Percentiles rank a stretch among this genome's conserved stretches.
Conservation (phyloP, 2,797 vertebrate species). For the Cyprinella venusta region DNA sequence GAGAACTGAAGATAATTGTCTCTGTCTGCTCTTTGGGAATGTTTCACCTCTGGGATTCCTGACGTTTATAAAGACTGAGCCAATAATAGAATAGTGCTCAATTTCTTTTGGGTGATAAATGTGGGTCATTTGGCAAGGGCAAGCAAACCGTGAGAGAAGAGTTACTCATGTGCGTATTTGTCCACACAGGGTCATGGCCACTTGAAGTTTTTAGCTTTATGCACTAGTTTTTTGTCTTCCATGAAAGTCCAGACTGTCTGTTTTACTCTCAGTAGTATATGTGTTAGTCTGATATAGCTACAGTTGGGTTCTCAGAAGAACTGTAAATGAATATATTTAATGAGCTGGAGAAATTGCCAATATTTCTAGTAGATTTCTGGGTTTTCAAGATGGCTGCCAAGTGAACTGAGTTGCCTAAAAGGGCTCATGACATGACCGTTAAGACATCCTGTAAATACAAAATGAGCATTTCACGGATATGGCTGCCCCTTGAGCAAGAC, state of each 20-base stretch:
- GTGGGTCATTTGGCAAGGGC: slow-evolving; percentile 14
- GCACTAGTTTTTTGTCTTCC: neutral
- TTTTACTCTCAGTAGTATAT: neutral
- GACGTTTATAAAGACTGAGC: slow-evolving; percentile 22
- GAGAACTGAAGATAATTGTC: slow-evolving; percentile 28
- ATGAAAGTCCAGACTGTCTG: neutral
- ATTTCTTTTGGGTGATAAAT: slow-evolving; percentile 26
- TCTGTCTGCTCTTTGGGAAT: slow-evolving; percentile 32
- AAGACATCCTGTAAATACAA: too few relatives aligned
- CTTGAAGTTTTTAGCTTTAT: slow-evolving; percentile 10
- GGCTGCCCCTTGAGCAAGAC: neutral
- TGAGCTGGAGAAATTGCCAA: neutral
- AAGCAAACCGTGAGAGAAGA: slow-evolving; percentile 5
- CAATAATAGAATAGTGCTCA: slow-evolving; percentile 26
- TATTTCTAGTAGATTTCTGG: neutral
- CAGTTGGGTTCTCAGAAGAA: neutral
- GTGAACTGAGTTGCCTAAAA: neutral
- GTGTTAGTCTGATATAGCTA: neutral
- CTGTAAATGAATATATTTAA: neutral
- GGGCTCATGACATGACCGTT: neutral
- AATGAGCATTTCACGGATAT: neutral
- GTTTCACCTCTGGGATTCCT: slow-evolving; percentile 32
- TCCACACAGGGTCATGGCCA: neutral
- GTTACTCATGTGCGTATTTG: neutral
- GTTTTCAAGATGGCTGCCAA: neutral